Evolutionary conservation across 1,140 invertebrate species (phyloP).

Genomic region (Meloidogyne exigua): DNA sequence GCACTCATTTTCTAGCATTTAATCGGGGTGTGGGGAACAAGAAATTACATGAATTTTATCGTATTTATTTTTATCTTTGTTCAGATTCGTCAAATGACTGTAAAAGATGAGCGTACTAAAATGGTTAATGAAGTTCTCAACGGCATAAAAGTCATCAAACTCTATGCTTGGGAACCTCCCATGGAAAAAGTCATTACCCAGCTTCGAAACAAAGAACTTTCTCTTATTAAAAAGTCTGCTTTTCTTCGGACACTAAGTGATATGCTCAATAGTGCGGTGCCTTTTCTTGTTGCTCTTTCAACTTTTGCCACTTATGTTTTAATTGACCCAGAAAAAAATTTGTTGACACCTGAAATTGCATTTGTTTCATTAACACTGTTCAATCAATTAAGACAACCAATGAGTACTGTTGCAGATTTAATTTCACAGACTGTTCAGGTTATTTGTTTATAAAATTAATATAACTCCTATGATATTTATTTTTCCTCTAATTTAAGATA

Average conservation of each 20-base stretch:
- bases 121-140: conserved; percentile 69
- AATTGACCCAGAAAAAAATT: conserved; percentile 60
- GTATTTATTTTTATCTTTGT: conserved; percentile 2
- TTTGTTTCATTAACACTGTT: conserved; percentile 86
- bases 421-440: conserved; percentile 89
- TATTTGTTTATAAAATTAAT: conserved; percentile 67
- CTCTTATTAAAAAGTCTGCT: conserved; percentile 43
- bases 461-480: no score
- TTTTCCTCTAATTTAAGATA: no score
- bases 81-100: conserved; percentile 67
- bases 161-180: conserved; percentile 89
- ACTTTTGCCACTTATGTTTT: conserved; percentile 66
- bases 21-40: no score
- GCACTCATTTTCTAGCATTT: no score
- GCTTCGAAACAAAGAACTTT: conserved; percentile 52
- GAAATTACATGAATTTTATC: no score
- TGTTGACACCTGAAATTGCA: conserved; percentile 68
- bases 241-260: conserved; percentile 39
- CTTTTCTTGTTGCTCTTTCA: conserved; percentile 39
- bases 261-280: conserved; percentile 69
- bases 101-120: conserved; percentile 69
- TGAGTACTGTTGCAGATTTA: conserved; percentile 54
- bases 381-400: conserved; percentile 59
- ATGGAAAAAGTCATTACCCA: conserved; percentile 70
- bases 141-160: conserved; percentile 75